Percentiles rank a stretch among this genome's conserved stretches.
Evolutionary conservation across 2,797 vertebrate species (phyloP).

Genomic region (Rhabdomys pumilio): DNA sequence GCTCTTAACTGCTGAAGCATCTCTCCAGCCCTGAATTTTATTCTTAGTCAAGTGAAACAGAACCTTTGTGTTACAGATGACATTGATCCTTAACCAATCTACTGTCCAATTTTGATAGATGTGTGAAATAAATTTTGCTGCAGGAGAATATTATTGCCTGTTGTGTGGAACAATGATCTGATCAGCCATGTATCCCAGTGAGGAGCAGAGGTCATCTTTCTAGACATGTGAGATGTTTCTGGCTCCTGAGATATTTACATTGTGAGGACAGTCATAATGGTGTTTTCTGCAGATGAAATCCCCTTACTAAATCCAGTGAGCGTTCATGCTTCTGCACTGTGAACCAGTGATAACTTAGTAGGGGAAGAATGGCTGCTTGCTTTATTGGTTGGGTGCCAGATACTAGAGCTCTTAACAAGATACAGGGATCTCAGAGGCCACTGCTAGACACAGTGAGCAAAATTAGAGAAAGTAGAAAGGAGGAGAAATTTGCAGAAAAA

Average conservation of each 20-base stretch:
- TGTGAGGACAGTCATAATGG: neutral
- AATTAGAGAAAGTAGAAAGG: slow-evolving; percentile 34
- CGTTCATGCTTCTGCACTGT: neutral
- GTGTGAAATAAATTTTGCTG: neutral
- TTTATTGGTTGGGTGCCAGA: slow-evolving; percentile 38
- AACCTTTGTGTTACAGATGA: neutral
- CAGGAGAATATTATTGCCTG: neutral
- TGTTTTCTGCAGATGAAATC: neutral
- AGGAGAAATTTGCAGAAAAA: slow-evolving; percentile 45
- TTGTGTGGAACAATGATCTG: neutral
- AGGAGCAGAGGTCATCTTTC: neutral
- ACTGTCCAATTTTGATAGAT: slow-evolving; percentile 29
- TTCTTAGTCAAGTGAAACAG: slow-evolving; percentile 48
- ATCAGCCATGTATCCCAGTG: neutral
- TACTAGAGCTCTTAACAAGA: slow-evolving; percentile 11
- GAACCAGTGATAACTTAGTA: slow-evolving; percentile 45
- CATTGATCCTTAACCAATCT: slow-evolving; percentile 37
- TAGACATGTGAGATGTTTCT: neutral
- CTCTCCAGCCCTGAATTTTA: slow-evolving; percentile 18
- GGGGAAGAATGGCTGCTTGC: slow-evolving; percentile 33
- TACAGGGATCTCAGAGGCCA: neutral
- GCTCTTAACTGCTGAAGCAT: neutral
- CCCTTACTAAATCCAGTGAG: slow-evolving; percentile 49
- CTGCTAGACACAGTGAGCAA: neutral
- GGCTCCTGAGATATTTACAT: neutral